phyloP scores from a whole-genome alignment of 2,797 vertebrate genomes.

The Tangara arthus region DNA sequence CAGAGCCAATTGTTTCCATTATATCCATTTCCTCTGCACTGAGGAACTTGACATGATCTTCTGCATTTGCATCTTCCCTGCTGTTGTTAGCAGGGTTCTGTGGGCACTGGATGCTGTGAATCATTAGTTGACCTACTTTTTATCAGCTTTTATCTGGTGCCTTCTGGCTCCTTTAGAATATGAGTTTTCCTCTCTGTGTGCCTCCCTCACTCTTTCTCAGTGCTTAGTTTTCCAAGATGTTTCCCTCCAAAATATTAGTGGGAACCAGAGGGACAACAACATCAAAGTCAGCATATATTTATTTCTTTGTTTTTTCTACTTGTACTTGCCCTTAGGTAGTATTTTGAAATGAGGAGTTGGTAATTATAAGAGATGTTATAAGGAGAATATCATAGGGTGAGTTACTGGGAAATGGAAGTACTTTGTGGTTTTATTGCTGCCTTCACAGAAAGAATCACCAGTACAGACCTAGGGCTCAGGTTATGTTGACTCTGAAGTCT shows the following conservation, averaged over 20 bases:
- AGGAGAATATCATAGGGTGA: neutral
- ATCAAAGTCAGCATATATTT: slow-evolving; percentile 15
- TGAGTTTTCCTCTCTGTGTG: neutral
- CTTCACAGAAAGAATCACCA: neutral
- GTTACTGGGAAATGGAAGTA: neutral
- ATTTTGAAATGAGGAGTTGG: neutral
- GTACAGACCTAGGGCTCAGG: neutral
- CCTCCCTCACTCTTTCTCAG: neutral
- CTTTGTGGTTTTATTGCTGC: neutral
- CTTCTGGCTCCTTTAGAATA: slow-evolving; percentile 50
- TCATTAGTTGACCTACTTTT: slow-evolving; percentile 58
- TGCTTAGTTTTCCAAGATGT: slow-evolving; percentile 30
- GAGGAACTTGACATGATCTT: neutral
- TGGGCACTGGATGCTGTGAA: slow-evolving; percentile 12
- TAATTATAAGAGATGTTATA: neutral
- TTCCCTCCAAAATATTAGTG: slow-evolving; percentile 1
- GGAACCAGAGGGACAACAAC: neutral
- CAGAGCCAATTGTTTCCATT: neutral
- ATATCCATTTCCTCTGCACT: neutral
- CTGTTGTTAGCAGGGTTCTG: slow-evolving; percentile 24
- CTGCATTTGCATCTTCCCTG: slow-evolving; percentile 24
- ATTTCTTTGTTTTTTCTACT: slow-evolving; percentile 4
- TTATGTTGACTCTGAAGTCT: neutral
- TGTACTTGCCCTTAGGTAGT: neutral
- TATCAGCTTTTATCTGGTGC: slow-evolving; percentile 60